Evolutionary conservation across 92 coral and sea anemone species (phyloP), one percentile per base, ranked within the genome.

Genomic region (Micromussa lordhowensis): DNA sequence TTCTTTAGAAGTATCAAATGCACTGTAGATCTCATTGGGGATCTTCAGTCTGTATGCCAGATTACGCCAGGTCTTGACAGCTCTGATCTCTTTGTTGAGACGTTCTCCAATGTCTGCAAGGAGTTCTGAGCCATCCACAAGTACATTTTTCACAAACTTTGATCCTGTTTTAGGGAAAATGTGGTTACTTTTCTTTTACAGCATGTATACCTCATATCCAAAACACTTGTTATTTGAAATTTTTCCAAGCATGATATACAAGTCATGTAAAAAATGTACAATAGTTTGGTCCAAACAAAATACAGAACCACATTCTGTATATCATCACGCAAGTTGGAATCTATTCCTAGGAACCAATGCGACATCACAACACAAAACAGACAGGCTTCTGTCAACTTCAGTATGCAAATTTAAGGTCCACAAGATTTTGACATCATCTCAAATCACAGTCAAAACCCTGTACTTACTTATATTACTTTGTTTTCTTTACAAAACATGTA

Each of bases 1-100:
- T 12, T 18, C 80, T n/a, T 87, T 87, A 40, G 90, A 87, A 18
- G 87, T 68, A 38, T 92, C 82, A 58, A 92, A 92, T 36, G 79
- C 31, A 10, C 53, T 40, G 31, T 79, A 89, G n/a, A 34, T 71
- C 58, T 87, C 93, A 38, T 4, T 68, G 17, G 86, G 81, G n/a
- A 93, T 79, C 49, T 83, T 53, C 69, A 93, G 82, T 53, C 89
- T 90, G 73, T 77, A 86, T 17, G 93, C 95, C 69, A 93, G 84
- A 66, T 93, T 28, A 18, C 80, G 81, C 93, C 95, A 93, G 90
- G 81, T 90, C 81, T 90, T 93, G 53, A 90, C 78, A 17, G 92
- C 93, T 74, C 86, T 73, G 34, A 84, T 78, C 0, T 90, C 90
- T 79, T 90, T 88, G 87, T 93, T 92, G 4, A 93, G 85, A 18